Conservation (phyloP, 2,797 vertebrate genomes). For the Phaenicophaeus curvirostris region DNA sequence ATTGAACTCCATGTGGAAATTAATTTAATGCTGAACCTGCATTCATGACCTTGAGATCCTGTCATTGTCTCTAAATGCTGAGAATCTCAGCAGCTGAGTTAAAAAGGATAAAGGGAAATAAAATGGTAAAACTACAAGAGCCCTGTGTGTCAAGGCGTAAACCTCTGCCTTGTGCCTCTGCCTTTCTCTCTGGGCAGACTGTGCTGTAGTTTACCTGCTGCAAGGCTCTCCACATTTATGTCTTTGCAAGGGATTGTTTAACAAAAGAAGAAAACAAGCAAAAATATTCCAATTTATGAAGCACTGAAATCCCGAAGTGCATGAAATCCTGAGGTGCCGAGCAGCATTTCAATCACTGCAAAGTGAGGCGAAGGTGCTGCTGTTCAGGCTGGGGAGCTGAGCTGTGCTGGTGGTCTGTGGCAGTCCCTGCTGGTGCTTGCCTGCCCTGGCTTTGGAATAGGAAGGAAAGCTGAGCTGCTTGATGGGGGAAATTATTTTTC, state of each 20-base stretch:
- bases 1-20: neutral
- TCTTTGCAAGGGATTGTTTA: neutral
- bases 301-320: neutral
- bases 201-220: neutral
- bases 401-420: neutral
- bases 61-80: neutral
- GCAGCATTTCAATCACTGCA: rapidly evolving
- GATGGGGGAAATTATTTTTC: neutral
- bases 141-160: neutral
- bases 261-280: neutral
- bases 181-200: neutral
- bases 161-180: neutral
- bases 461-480: neutral
- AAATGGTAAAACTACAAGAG: neutral
- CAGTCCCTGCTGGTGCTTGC: neutral
- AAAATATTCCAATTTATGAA: neutral
- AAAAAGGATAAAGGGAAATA: neutral
- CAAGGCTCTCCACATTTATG: neutral
- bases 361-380: rapidly evolving
- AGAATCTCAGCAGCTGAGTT: neutral
- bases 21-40: neutral
- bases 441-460: neutral
- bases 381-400: rapidly evolving
- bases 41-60: neutral
- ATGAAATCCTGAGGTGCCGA: neutral